Conservation (phyloP, 1,140 invertebrate species). For the Trichogramma pretiosum region DNA sequence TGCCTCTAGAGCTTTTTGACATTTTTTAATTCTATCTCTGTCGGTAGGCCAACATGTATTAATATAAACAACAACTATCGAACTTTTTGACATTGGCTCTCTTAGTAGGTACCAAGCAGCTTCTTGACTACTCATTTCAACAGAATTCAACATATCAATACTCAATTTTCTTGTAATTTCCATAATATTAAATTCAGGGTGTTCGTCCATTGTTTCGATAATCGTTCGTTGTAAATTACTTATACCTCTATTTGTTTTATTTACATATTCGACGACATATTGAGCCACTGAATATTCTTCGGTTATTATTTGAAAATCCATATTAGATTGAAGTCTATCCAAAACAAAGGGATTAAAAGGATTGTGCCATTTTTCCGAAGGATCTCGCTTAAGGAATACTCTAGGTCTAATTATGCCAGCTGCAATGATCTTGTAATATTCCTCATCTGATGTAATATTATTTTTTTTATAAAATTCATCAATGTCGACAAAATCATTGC, state of each 20-base stretch:
- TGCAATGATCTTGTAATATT: slow-evolving; percentile 24
- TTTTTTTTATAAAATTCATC: slow-evolving; percentile 20
- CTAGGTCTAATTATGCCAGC: slow-evolving; percentile 23
- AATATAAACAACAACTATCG: slow-evolving; percentile 22
- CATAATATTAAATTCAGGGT: slow-evolving; percentile 30
- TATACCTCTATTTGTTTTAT: slow-evolving; percentile 34
- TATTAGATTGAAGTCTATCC: slow-evolving; percentile 30
- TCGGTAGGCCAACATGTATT: slow-evolving; percentile 34
- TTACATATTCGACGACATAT: slow-evolving; percentile 34
- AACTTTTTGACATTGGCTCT: slow-evolving; percentile 23
- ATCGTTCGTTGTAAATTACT: slow-evolving; percentile 28
- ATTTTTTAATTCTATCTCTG: slow-evolving; percentile 28
- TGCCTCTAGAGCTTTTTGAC: slow-evolving; percentile 15
- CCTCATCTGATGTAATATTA: slow-evolving; percentile 21
- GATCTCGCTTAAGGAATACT: slow-evolving; percentile 22
- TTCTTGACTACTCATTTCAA: slow-evolving; percentile 39
- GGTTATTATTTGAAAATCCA: slow-evolving; percentile 34
- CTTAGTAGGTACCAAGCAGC: slow-evolving; percentile 39
- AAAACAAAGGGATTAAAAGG: slow-evolving; percentile 31
- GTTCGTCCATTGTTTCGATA: slow-evolving; percentile 17
- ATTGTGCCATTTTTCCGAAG: slow-evolving; percentile 28
- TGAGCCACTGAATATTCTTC: slow-evolving; percentile 37
- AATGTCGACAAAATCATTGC: slow-evolving; percentile 18
- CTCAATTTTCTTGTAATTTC: slow-evolving; percentile 31
- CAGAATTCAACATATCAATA: slow-evolving; percentile 33